These are phyloP conservation scores for Trachelus tabidus DNA, from an alignment of 2,888 invertebrate genomes.

Conservation along the genomic window DNA sequence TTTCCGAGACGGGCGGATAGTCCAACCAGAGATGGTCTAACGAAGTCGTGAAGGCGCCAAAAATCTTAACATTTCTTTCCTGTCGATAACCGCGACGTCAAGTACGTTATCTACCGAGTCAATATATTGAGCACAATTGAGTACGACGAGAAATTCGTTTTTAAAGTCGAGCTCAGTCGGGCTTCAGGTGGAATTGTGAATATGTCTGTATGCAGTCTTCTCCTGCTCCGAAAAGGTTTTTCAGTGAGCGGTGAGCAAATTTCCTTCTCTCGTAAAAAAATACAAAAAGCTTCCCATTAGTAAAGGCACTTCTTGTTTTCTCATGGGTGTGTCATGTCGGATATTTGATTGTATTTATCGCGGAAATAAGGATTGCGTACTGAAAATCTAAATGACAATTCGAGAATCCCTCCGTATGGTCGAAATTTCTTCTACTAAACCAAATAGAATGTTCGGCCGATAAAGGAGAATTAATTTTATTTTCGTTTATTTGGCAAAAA, in stretches of 20 bases:
- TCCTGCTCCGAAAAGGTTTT: slow-evolving; percentile 37
- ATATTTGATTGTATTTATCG: not conserved
- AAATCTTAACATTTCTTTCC: not conserved
- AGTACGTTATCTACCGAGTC: not conserved
- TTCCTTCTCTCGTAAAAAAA: slow-evolving; percentile 1
- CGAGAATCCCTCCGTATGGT: not conserved
- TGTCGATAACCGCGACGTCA: not conserved
- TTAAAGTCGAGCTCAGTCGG: not conserved
- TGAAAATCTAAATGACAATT: not conserved
- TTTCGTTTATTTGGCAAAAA: not conserved
- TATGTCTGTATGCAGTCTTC: slow-evolving; percentile 41
- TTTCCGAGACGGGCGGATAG: not conserved
- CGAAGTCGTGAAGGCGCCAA: not conserved
- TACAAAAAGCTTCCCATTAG: not conserved
- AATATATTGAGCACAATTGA: not conserved
- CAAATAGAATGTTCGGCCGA: not conserved
- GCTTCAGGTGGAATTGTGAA: slow-evolving; percentile 3
- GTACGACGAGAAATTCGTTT: not conserved
- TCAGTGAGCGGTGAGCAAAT: slow-evolving; percentile 40
- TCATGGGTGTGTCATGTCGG: not conserved
- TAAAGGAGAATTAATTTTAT: not conserved
- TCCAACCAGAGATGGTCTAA: not conserved
- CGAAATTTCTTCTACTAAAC: not conserved
- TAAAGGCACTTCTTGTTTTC: not conserved
- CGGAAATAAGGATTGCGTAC: not conserved